phyloP scores from a whole-genome alignment of 1,140 invertebrate genomes.

The Zaprionus ghesquierei region DNA sequence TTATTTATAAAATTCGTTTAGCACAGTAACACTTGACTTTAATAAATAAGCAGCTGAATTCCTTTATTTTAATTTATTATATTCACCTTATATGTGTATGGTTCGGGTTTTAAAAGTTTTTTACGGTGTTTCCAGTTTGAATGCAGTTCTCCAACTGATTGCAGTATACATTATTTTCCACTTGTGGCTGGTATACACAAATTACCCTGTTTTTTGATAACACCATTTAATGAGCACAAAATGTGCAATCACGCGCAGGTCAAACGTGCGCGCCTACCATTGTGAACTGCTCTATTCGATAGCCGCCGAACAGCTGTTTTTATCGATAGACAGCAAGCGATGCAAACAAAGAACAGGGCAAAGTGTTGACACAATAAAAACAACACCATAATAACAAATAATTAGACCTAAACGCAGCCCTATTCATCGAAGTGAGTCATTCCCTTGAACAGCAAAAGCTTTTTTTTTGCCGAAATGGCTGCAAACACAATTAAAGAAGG shows the following conservation, averaged over 20 bases:
- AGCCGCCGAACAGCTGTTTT: constrained; percentile 25
- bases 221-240: neutral
- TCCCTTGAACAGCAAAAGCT: neutral
- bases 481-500: constrained; percentile 41
- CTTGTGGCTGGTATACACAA: neutral
- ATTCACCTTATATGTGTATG: neutral
- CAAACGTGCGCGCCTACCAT: neutral
- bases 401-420: constrained; percentile 4
- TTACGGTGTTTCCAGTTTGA: neutral
- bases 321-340: constrained; percentile 28
- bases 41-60: neutral
- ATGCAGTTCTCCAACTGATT: neutral
- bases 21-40: neutral
- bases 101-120: neutral
- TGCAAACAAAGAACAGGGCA: constrained; percentile 17
- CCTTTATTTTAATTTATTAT: neutral
- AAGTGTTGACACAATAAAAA: constrained; percentile 35
- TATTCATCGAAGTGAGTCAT: constrained; percentile 22
- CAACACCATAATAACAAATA: constrained; percentile 12
- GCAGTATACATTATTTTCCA: neutral
- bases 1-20: neutral
- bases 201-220: neutral
- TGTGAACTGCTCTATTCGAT: constrained; percentile 12
- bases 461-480: constrained; percentile 16
- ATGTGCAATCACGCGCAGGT: neutral